Percentiles rank a stretch among this genome's conserved stretches.
Conservation (phyloP, 2,888 invertebrate species). For the Cotesia congregata region DNA sequence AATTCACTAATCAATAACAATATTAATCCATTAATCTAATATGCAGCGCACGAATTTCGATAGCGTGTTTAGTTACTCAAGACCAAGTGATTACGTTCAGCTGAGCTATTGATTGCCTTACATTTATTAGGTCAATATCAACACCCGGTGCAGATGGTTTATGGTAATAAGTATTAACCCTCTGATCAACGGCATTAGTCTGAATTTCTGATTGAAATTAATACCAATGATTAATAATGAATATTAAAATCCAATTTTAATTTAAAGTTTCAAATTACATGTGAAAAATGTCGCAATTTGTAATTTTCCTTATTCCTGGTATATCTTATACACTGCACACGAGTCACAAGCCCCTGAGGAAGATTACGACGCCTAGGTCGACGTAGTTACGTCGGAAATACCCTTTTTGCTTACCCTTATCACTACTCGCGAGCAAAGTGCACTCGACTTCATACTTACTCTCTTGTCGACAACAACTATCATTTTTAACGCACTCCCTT, state of each 20-base stretch:
- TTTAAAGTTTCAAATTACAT: background rate
- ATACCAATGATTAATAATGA: background rate
- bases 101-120: background rate
- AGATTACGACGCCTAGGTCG: background rate
- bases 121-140: conserved; percentile 14
- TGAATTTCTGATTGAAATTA: background rate
- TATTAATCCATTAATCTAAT: background rate
- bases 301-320: background rate
- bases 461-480: background rate
- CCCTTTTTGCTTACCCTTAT: background rate
- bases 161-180: background rate
- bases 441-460: background rate
- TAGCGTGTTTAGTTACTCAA: conserved; percentile 16
- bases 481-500: background rate
- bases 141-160: background rate
- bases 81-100: conserved; percentile 14
- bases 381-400: background rate
- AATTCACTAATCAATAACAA: background rate
- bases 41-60: conserved; percentile 4
- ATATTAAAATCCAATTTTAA: background rate
- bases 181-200: background rate
- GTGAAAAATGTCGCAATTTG: background rate
- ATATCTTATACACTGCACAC: background rate
- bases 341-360: background rate
- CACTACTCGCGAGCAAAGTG: background rate